phyloP scores from a whole-genome alignment of 1,140 invertebrate species.

The Drosophila pseudoananassae region DNA sequence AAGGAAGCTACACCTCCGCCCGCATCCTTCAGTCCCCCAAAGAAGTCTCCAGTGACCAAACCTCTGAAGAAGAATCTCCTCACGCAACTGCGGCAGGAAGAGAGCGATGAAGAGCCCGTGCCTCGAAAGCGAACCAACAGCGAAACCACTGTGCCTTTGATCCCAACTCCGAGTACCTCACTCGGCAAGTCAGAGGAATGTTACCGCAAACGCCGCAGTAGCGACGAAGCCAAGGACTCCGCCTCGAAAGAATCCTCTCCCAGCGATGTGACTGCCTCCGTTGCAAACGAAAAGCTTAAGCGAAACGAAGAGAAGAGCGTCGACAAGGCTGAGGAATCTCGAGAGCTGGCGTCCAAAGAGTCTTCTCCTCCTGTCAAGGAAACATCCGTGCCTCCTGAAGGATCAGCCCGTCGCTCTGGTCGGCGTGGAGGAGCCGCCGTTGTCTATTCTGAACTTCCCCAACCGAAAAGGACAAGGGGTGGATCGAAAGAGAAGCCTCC shows the following conservation, averaged over 20 bases:
- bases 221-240: constrained; percentile 60
- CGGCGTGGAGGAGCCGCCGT: constrained; percentile 67
- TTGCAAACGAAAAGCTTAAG: constrained; percentile 57
- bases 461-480: constrained; percentile 68
- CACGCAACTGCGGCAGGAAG: constrained; percentile 70
- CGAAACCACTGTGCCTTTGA: constrained; percentile 43
- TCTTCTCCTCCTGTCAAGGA: constrained; percentile 17
- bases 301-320: constrained; percentile 58
- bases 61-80: constrained; percentile 77
- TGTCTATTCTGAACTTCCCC: constrained; percentile 61
- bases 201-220: constrained; percentile 74
- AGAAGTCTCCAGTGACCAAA: constrained; percentile 75
- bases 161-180: constrained; percentile 1
- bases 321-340: constrained; percentile 5
- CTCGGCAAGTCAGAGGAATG: constrained; percentile 24
- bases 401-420: constrained; percentile 61
- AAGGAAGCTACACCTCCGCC: constrained; percentile 38
- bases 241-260: constrained; percentile 33
- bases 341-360: constrained; percentile 1
- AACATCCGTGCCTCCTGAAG: constrained; percentile 4
- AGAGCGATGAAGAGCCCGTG: constrained; percentile 73
- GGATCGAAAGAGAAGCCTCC: constrained; percentile 39
- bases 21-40: constrained; percentile 41
- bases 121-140: constrained; percentile 72
- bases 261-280: constrained; percentile 27